These are phyloP conservation scores for Acrossocheilus wenchowensis DNA, from an alignment of 2,797 vertebrate genomes.

Conservation along the genomic window DNA sequence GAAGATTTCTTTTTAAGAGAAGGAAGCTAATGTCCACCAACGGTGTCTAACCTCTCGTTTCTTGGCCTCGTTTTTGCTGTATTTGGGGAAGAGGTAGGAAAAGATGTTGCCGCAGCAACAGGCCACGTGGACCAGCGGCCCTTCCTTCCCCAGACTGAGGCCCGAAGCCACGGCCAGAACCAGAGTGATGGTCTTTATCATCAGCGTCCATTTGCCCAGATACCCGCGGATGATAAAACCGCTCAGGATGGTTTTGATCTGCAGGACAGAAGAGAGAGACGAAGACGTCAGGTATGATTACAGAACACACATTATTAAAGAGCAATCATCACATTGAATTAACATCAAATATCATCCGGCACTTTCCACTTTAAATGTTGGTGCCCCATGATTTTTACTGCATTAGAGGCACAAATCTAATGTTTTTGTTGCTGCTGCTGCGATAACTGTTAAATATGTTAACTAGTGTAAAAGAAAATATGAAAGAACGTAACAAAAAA, in stretches of 20 bases:
- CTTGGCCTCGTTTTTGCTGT: constrained; percentile 99
- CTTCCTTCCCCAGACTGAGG: constrained; percentile 97
- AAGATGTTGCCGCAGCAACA: constrained; percentile 99
- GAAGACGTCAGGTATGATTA: not conserved
- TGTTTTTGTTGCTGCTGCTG: no score
- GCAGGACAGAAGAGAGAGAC: constrained; percentile 6
- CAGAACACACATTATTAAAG: not conserved
- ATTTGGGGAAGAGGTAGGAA: constrained; percentile 99
- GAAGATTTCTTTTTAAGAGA: not conserved
- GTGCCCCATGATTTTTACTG: not conserved
- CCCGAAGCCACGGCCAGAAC: constrained; percentile 97
- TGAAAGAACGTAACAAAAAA: no score
- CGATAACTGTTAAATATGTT: no score
- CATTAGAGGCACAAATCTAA: not conserved
- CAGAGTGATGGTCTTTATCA: constrained; percentile 98
- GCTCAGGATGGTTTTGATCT: constrained; percentile 99
- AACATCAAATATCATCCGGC: not conserved
- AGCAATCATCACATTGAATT: not conserved
- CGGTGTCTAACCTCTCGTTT: constrained; percentile 88
- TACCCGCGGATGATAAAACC: constrained; percentile 99
- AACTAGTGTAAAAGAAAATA: no score
- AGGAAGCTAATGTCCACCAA: not conserved
- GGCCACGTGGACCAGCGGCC: constrained; percentile 96
- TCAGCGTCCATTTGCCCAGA: constrained; percentile 97
- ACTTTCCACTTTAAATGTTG: not conserved